phyloP scores from a whole-genome alignment of 35 echinoderm and acorn worm species.

The Diadema setosum region DNA sequence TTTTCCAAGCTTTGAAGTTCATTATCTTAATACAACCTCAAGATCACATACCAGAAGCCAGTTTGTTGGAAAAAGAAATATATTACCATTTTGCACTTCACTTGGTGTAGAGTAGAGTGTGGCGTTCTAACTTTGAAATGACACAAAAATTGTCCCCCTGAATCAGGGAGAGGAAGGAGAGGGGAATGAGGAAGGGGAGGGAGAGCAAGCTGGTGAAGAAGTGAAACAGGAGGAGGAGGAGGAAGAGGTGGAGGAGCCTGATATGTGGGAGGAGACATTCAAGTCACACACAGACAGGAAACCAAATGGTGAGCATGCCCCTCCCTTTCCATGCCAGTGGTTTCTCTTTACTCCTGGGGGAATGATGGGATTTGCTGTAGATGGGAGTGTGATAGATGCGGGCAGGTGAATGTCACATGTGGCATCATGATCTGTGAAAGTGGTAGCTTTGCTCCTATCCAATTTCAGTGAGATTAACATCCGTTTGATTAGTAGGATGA shows the following conservation, averaged over 20 bases:
- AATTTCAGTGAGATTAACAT: no score
- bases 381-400: no score
- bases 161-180: slow-evolving; percentile 40
- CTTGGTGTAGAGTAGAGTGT: no score
- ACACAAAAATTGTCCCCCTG: neutral
- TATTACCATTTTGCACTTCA: no score
- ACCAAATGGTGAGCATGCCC: slow-evolving; percentile 69
- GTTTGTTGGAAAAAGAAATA: no score
- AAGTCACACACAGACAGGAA: slow-evolving; percentile 88
- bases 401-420: no score
- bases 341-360: no score
- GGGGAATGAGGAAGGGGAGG: slow-evolving; percentile 18
- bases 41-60: no score
- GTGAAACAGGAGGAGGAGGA: neutral
- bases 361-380: no score
- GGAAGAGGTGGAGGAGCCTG: slow-evolving; percentile 49
- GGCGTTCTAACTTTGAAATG: neutral
- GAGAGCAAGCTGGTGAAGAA: neutral
- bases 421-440: neutral
- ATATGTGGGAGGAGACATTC: slow-evolving; percentile 94
- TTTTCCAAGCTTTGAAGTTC: neutral
- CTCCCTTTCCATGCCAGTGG: no score
- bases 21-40: no score
- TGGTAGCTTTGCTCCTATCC: neutral
- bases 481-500: no score